Conservation (phyloP, 2,113 vertebrate genomes). For the Aspiorhynchus laticeps region DNA sequence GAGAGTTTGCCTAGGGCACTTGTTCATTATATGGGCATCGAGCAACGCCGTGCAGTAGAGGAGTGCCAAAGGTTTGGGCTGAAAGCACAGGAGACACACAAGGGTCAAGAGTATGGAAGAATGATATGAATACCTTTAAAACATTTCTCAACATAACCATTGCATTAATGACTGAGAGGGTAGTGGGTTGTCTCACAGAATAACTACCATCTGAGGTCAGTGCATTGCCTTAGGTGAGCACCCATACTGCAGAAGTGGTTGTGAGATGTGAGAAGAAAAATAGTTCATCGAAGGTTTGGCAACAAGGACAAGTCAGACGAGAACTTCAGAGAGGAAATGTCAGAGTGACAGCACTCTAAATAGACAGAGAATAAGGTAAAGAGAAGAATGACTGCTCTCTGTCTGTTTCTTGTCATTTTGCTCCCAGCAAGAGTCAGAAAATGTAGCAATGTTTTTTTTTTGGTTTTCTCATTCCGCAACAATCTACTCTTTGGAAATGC, state of each 20-base stretch:
- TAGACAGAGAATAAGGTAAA: conserved; percentile 44
- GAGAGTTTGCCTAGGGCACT: not conserved
- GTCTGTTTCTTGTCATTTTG: conserved; percentile 29
- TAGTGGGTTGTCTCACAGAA: not conserved
- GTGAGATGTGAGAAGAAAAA: not conserved
- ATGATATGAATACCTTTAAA: conserved; percentile 23
- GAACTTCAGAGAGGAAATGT: conserved; percentile 7
- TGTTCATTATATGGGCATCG: not conserved
- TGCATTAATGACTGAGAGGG: conserved; percentile 7
- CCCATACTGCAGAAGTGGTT: not conserved
- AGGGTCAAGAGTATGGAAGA: not conserved
- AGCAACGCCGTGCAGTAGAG: not conserved
- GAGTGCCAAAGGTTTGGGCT: not conserved
- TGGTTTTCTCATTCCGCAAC: conserved; percentile 9
- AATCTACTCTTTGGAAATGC: conserved; percentile 18
- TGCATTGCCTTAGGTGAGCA: not conserved
- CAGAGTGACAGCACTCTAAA: not conserved
- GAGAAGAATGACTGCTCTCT: conserved; percentile 24
- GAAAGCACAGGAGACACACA: conserved; percentile 12
- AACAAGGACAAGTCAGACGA: conserved; percentile 27
- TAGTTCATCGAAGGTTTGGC: conserved; percentile 20
- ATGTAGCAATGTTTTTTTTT: not conserved
- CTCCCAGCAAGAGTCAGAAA: conserved; percentile 22
- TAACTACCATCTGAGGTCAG: not conserved
- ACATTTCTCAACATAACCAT: not conserved